Percentiles rank a stretch among this genome's conserved stretches.
Evolutionary conservation across 2,888 invertebrate species (phyloP).

Genomic region (Megaustenia siamemsis): DNA sequence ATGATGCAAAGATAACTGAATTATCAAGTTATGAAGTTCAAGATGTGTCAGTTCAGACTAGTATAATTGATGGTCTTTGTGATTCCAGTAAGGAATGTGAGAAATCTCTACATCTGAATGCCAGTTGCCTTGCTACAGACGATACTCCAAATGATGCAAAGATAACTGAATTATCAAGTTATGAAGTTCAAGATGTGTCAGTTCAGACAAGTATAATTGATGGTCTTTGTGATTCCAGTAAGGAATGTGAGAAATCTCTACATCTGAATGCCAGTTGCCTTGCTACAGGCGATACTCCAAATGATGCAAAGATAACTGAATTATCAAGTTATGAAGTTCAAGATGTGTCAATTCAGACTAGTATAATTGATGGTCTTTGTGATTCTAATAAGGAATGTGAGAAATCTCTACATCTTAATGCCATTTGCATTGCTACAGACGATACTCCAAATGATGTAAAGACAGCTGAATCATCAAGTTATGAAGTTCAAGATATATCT

Average conservation of each 20-base stretch:
- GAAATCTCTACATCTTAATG: not conserved
- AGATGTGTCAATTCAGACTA: constrained; percentile 59
- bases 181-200: constrained; percentile 59
- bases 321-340: constrained; percentile 58
- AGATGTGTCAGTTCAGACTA: constrained; percentile 59
- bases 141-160: not conserved
- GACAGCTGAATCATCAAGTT: constrained; percentile 47
- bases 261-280: not conserved
- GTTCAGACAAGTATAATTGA: constrained; percentile 54
- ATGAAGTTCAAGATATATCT: constrained; percentile 60
- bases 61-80: not conserved
- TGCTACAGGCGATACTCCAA: not conserved
- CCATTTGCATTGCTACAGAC: not conserved
- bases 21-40: constrained; percentile 58
- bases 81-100: not conserved
- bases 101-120: not conserved
- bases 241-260: not conserved
- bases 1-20: not conserved
- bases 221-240: not conserved
- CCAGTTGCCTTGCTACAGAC: not conserved
- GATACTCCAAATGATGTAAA: not conserved
- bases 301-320: not conserved
- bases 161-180: constrained; percentile 47
- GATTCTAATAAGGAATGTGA: not conserved
- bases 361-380: not conserved